Percentiles rank a stretch among this genome's conserved stretches.
phyloP scores from a whole-genome alignment of 1,140 invertebrate species.

The Idris sp. region DNA sequence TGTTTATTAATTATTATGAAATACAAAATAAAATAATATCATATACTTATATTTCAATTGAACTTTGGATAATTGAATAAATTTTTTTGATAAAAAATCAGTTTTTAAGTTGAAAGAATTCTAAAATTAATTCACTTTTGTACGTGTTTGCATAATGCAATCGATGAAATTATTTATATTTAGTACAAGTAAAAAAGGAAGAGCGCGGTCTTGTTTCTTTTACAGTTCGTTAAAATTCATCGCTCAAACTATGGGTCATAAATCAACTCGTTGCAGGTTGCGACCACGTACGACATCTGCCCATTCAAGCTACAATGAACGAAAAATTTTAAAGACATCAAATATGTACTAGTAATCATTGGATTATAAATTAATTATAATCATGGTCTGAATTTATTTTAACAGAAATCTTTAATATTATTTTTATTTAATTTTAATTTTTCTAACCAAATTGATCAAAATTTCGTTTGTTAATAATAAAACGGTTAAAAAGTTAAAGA shows the following conservation, averaged over 20 bases:
- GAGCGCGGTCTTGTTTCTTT: constrained; percentile 53
- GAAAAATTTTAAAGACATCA: constrained; percentile 59
- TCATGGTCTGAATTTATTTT: no score
- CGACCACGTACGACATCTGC: constrained; percentile 60
- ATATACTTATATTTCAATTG: no score
- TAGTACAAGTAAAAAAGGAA: constrained; percentile 45
- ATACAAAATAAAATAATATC: no score
- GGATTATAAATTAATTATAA: no score
- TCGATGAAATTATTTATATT: constrained; percentile 38
- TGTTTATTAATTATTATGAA: no score
- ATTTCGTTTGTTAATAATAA: no score
- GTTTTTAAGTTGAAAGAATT: constrained; percentile 3
- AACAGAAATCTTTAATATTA: no score
- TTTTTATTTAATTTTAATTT: no score
- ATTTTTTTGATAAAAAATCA: constrained; percentile 18
- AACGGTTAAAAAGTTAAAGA: no score
- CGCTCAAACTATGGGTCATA: constrained; percentile 51
- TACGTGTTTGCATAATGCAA: constrained; percentile 31
- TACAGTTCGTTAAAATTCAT: constrained; percentile 61
- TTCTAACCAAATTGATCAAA: no score
- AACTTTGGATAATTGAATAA: no score
- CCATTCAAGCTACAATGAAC: constrained; percentile 54
- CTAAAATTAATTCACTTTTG: constrained; percentile 30
- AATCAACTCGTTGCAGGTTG: constrained; percentile 58
- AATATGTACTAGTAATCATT: constrained; percentile 41